phyloP scores from a whole-genome alignment of 2,888 invertebrate species.

The Eremobia ochroleuca region DNA sequence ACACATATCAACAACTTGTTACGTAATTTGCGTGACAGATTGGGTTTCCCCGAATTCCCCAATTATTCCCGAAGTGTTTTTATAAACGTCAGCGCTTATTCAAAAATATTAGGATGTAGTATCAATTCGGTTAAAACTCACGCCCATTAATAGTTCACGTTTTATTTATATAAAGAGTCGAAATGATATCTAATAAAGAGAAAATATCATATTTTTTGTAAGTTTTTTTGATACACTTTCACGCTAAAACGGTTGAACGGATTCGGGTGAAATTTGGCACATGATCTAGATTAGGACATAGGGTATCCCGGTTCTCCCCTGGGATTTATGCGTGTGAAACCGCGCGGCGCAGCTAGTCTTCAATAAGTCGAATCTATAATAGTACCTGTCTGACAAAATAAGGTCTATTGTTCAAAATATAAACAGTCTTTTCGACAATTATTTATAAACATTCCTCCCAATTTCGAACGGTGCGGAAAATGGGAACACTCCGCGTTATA shows the following conservation, averaged over 20 bases:
- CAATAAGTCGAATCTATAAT: neutral
- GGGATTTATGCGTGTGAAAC: neutral
- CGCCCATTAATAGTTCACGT: neutral
- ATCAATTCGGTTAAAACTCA: neutral
- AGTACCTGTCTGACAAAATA: neutral
- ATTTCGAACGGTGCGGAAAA: slow-evolving; percentile 1
- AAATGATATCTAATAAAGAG: neutral
- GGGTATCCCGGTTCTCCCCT: too few relatives aligned
- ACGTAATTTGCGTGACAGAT: slow-evolving; percentile 9
- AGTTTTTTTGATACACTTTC: neutral
- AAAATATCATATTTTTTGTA: neutral
- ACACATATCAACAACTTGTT: neutral
- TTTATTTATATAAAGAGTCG: neutral
- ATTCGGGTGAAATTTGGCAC: neutral
- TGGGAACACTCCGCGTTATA: neutral
- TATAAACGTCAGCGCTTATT: too few relatives aligned
- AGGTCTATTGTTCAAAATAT: neutral
- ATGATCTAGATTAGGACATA: neutral
- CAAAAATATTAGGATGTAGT: neutral
- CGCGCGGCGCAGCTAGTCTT: neutral
- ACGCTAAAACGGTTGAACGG: too few relatives aligned
- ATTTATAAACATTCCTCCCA: too few relatives aligned
- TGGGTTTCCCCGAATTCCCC: neutral
- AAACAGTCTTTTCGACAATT: neutral
- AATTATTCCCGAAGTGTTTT: neutral